phyloP scores from a whole-genome alignment of 2,797 vertebrate genomes.

The Sus cebifrons region DNA sequence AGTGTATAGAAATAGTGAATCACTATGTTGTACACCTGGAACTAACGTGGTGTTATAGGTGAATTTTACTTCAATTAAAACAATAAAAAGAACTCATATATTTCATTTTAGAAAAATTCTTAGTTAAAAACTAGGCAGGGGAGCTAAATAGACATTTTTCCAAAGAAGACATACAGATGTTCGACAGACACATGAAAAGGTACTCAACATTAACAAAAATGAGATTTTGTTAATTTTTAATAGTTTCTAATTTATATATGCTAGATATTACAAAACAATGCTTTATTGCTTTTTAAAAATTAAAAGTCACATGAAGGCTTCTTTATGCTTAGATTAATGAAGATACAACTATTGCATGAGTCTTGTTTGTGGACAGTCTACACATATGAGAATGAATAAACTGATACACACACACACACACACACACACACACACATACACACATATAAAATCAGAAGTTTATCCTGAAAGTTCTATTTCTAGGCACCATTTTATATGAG shows the following conservation, averaged over 20 bases:
- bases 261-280: not conserved
- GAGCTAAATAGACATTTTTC: not conserved
- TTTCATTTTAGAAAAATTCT: not conserved
- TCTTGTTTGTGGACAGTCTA: not conserved
- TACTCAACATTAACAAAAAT: not conserved
- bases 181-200: not conserved
- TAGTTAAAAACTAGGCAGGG: not conserved
- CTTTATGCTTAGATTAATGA: slow-evolving; percentile 34
- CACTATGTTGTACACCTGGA: not conserved
- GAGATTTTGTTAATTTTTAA: not conserved
- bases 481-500: not conserved
- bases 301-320: not conserved
- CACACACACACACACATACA: no score
- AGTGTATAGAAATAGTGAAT: not conserved
- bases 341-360: not conserved
- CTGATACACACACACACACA: not conserved
- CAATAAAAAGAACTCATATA: not conserved
- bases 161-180: not conserved
- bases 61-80: not conserved
- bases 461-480: not conserved
- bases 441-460: not conserved
- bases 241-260: slow-evolving; percentile 37
- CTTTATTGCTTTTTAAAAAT: not conserved
- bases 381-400: not conserved
- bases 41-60: not conserved